phyloP scores from a whole-genome alignment of 2,797 vertebrate genomes.

The Pachyuromys duprasi region DNA sequence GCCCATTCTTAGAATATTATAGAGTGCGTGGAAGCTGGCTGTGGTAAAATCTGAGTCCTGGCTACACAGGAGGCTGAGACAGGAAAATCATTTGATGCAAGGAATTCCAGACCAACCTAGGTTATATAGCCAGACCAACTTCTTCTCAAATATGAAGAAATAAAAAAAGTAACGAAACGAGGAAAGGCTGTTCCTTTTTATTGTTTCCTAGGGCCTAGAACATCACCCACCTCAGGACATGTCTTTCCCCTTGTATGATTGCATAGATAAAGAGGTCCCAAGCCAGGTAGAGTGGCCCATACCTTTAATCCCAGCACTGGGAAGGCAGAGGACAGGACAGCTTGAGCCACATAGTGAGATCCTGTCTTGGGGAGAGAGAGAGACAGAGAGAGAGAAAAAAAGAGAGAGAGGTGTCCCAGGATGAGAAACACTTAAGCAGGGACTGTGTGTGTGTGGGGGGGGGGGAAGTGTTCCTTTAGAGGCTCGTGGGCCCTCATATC shows the following conservation, averaged over 20 bases:
- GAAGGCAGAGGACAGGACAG: not conserved
- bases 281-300: not conserved
- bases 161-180: not conserved
- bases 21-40: not conserved
- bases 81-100: not conserved
- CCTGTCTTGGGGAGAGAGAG: not conserved
- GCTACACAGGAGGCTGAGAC: not conserved
- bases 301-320: not conserved
- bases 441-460: no score
- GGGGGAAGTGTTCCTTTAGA: not conserved
- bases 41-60: no score
- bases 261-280: not conserved
- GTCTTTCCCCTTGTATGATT: not conserved
- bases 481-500: not conserved
- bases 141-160: not conserved
- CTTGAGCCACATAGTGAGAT: not conserved
- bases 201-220: not conserved
- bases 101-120: not conserved
- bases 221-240: not conserved
- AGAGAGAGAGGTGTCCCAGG: no score
- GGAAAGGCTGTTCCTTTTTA: not conserved
- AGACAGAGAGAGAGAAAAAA: fast-evolving
- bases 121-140: not conserved
- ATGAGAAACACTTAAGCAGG: not conserved
- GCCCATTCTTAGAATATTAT: not conserved